phyloP scores from a whole-genome alignment of 2,113 vertebrate species.

The Crocuta crocuta region DNA sequence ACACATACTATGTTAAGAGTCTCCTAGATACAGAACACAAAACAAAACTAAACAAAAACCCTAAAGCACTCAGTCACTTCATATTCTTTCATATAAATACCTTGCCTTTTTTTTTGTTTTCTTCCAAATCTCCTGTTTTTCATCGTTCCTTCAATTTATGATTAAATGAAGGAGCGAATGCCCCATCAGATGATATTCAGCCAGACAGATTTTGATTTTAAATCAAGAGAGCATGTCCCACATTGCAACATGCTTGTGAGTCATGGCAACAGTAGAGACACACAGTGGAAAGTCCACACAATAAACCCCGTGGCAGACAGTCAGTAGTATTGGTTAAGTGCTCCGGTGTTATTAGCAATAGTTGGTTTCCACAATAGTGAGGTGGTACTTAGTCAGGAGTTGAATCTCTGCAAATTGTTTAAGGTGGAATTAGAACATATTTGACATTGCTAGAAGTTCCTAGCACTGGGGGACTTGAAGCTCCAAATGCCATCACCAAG shows the following conservation, averaged over 20 bases:
- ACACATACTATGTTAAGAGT: not conserved
- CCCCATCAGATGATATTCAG: not conserved
- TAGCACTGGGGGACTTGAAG: not conserved
- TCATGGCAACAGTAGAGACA: not conserved
- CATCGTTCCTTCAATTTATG: not conserved
- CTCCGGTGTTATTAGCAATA: not conserved
- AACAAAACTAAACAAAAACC: not conserved
- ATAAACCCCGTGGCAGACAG: not conserved
- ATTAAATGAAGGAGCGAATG: not conserved
- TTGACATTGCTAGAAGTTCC: not conserved
- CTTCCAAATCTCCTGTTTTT: not conserved
- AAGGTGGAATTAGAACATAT: not conserved
- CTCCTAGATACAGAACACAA: not conserved
- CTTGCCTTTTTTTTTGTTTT: not conserved
- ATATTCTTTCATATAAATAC: not conserved
- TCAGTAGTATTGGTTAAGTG: not conserved
- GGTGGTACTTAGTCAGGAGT: not conserved
- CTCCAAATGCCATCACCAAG: not conserved
- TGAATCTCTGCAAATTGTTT: not conserved
- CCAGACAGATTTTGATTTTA: slow-evolving; percentile 23
- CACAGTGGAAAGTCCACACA: not conserved
- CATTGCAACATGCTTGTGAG: not conserved
- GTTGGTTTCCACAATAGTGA: not conserved
- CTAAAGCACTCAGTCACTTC: not conserved
- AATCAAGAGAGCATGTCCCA: not conserved